Evolutionary conservation across 2,888 invertebrate genomes (phyloP).

Genomic region (Litoditis marina): DNA sequence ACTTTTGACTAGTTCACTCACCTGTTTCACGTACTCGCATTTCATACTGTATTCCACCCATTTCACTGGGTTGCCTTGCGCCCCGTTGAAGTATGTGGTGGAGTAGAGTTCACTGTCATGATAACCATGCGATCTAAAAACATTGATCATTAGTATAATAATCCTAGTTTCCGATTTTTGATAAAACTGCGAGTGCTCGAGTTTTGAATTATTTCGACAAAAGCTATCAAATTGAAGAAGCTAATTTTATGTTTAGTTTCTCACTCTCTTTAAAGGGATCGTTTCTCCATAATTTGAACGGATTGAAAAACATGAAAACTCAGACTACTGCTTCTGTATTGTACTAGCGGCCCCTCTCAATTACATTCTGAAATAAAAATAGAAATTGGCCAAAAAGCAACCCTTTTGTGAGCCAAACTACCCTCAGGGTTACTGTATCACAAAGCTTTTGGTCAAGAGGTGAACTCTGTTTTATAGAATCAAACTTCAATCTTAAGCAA

Average conservation of each 20-base stretch:
- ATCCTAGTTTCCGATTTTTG: too few species aligned
- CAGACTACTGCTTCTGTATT: too few species aligned
- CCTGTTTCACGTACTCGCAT: conserved; percentile 56
- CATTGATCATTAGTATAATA: background rate
- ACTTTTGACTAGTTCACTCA: conserved; percentile 2
- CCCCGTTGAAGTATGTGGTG: conserved; percentile 60
- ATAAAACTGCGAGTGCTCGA: background rate
- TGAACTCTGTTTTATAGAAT: background rate
- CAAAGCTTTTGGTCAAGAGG: background rate
- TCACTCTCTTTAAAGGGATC: too few species aligned
- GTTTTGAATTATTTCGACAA: background rate
- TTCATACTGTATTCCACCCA: conserved; percentile 60
- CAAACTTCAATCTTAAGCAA: background rate
- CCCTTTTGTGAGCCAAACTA: too few species aligned
- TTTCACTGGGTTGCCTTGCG: conserved; percentile 59
- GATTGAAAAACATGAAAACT: too few species aligned
- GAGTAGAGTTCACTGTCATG: conserved; percentile 52
- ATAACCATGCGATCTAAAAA: conserved; percentile 25
- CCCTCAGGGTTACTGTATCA: too few species aligned
- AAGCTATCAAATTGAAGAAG: conserved; percentile 4
- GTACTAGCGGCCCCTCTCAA: too few species aligned
- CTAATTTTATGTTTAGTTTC: too few species aligned
- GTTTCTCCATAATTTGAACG: too few species aligned
- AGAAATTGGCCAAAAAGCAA: too few species aligned
- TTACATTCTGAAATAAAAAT: too few species aligned